Percentiles rank a stretch among this genome's conserved stretches.
Conservation (phyloP, 2,888 invertebrate genomes). For the Drosophila heteroneura region DNA sequence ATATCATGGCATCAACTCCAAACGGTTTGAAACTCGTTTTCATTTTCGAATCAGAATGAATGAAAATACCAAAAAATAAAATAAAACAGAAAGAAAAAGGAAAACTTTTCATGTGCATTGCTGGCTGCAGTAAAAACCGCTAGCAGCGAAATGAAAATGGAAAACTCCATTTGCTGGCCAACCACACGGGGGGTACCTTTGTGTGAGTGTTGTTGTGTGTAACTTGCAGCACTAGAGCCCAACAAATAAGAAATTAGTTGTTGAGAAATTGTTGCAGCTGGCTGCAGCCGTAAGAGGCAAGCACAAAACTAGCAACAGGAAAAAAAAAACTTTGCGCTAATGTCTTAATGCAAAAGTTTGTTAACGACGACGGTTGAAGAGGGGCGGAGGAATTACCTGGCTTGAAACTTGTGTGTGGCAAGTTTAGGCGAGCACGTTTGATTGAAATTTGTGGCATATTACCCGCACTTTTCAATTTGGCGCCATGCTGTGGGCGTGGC, state of each 20-base stretch:
- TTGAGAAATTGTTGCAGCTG: conserved; percentile 78
- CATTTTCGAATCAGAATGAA: conserved; percentile 56
- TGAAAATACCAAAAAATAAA: conserved; percentile 61
- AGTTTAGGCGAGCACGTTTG: conserved; percentile 77
- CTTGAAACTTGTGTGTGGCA: conserved; percentile 64
- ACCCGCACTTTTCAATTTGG: conserved; percentile 53
- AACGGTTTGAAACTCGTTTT: conserved; percentile 16
- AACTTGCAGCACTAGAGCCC: conserved; percentile 64
- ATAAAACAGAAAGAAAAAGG: conserved; percentile 39
- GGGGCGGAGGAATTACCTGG: conserved; percentile 40
- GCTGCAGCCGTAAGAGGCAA: conserved; percentile 35
- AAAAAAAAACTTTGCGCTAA: conserved; percentile 74
- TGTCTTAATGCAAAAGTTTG: conserved; percentile 82
- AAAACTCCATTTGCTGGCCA: conserved; percentile 63
- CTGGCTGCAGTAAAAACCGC: conserved; percentile 58
- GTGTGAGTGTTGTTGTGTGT: conserved; percentile 18
- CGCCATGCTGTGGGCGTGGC: conserved; percentile 11
- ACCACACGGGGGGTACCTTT: conserved; percentile 15
- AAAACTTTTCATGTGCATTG: conserved; percentile 74
- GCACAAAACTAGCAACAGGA: conserved; percentile 56
- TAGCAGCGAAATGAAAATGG: conserved; percentile 70
- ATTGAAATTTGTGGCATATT: conserved; percentile 81
- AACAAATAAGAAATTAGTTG: conserved; percentile 81
- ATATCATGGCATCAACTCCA: conserved; percentile 20
- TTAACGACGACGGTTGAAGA: conserved; percentile 37